Base-by-base conservation (phyloP, 2,888 invertebrate genomes). In the Cheilosia vernalis region DNA sequence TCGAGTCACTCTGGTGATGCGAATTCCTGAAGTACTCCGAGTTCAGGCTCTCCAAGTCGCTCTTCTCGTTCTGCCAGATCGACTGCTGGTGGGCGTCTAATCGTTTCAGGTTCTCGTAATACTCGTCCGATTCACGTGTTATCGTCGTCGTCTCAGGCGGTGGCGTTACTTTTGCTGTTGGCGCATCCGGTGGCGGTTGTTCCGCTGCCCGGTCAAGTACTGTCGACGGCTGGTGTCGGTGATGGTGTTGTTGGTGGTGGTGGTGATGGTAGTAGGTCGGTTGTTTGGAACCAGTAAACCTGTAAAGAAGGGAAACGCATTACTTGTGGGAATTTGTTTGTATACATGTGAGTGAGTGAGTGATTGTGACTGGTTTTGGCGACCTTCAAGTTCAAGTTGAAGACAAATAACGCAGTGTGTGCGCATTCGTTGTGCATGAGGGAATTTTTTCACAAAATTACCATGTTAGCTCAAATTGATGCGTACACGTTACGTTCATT, bases 11-110 rank as follows among this genome's bases (percentile, higher is more conserved):
- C 87, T 92, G 92, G 83, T 92, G 92, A 80, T 91, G 83, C 2
- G 92, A 92, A 63, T 92, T 91, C 87, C 92, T 91, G 76, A 92
- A 92, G 80, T 92, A 92, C 63, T 92, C 92, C 13, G 92, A 92
- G 81, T 92, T 92, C 24, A 92, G 89, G 82, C 92, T 92, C 87
- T 92, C 92, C 88, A 92, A 91, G 87, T 92, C 92, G 87, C 92
- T 92, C 88, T 91, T 92, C 88, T 92, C 92, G 88, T 90, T 92
- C 80, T 91, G 91, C 91, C 91, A 91, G 67, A 91, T 91, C 87
- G 91, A 90, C 87, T 91, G 77, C 77, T 90, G 90, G 79, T 90
- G 87, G 56, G 91, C 90, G 88, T 92, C 91, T 87, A 92, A 89
- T 70, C 91, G 90, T 84, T 92, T 92, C 67, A 92, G 88, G 90